Percentiles rank a stretch among this genome's conserved stretches.
Evolutionary conservation across 1,140 invertebrate genomes (phyloP).

Genomic region (Aphelenchoides besseyi): DNA sequence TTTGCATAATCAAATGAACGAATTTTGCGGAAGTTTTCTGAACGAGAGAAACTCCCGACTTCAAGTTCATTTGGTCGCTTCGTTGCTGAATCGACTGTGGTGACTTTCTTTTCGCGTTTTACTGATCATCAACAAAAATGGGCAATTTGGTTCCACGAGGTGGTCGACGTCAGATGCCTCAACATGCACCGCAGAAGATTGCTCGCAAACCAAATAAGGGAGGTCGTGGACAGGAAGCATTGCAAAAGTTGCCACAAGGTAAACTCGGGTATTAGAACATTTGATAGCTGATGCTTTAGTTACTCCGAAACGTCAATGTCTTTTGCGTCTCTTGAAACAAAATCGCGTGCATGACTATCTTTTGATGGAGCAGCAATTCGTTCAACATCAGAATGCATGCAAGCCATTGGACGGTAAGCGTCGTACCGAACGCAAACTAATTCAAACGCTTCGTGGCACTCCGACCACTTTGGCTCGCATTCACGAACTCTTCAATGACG

Average conservation of each 20-base stretch:
- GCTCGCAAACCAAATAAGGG: constrained; percentile 34
- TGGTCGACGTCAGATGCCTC: constrained; percentile 37
- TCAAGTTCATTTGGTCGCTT: too few relatives aligned
- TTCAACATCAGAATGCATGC: constrained; percentile 29
- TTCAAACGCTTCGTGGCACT: constrained; percentile 46
- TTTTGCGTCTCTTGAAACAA: constrained; percentile 46
- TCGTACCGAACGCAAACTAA: constrained; percentile 30
- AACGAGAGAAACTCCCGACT: too few relatives aligned
- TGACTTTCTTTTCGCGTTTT: too few relatives aligned
- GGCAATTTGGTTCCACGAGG: constrained; percentile 11
- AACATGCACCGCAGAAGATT: constrained; percentile 43
- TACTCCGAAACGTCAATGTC: constrained; percentile 40
- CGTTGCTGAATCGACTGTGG: too few relatives aligned
- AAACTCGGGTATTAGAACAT: neutral
- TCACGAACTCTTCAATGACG: constrained; percentile 52
- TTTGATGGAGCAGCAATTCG: constrained; percentile 43
- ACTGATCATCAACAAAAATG: too few relatives aligned
- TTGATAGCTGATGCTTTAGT: constrained; percentile 27
- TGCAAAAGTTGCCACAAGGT: constrained; percentile 41
- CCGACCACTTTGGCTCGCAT: constrained; percentile 47
- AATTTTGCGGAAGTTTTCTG: too few relatives aligned
- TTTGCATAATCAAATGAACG: too few relatives aligned
- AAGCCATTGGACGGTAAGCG: constrained; percentile 21
- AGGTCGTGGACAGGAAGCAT: constrained; percentile 31
- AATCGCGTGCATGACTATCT: constrained; percentile 50